Percentiles rank a stretch among this genome's conserved stretches.
Conservation (phyloP, 2,888 invertebrate genomes). For the Halocaridina rubra region DNA sequence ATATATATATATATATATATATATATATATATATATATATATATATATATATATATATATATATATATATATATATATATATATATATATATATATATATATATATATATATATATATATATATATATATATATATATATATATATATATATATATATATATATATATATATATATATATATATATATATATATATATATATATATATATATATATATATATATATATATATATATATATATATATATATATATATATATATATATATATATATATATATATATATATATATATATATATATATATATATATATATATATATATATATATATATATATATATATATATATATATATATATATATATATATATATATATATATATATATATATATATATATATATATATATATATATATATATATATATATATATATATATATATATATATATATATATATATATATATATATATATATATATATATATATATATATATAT, state of each 20-base stretch:
- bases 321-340: too few relatives aligned
- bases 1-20: constrained; percentile 32
- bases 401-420: too few relatives aligned
- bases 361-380: too few relatives aligned
- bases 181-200: too few relatives aligned
- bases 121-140: constrained; percentile 26
- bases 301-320: neutral
- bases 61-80: constrained; percentile 29
- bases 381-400: too few relatives aligned
- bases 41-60: constrained; percentile 22
- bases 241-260: constrained; percentile 16
- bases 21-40: constrained; percentile 35
- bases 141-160: constrained; percentile 35
- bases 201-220: constrained; percentile 30
- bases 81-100: constrained; percentile 31
- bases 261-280: neutral
- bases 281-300: neutral
- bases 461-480: too few relatives aligned
- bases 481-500: too few relatives aligned
- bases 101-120: constrained; percentile 10
- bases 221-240: constrained; percentile 15
- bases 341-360: too few relatives aligned
- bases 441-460: too few relatives aligned
- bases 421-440: too few relatives aligned
- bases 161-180: too few relatives aligned